A percentile compares a stretch with the other conserved stretches of the same genome.
Conservation (phyloP, 1,140 invertebrate species). For the Orius insidiosus region DNA sequence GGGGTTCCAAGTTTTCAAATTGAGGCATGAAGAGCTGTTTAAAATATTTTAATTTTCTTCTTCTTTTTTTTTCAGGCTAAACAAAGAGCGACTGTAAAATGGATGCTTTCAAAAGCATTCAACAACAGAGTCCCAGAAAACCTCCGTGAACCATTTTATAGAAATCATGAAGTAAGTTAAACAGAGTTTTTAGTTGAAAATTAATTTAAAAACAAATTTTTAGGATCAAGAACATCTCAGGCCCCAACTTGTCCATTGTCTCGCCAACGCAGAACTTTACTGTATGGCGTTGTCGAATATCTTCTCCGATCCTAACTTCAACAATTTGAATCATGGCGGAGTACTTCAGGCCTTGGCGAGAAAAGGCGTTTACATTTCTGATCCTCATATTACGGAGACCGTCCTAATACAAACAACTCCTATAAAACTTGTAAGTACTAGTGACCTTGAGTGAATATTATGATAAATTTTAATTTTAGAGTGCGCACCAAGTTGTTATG, state of each 20-base stretch:
- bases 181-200: background rate
- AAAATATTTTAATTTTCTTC: slow-evolving; percentile 10
- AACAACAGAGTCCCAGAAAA: slow-evolving; percentile 90
- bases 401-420: slow-evolving; percentile 91
- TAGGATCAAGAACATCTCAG: slow-evolving; percentile 87
- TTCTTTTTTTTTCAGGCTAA: slow-evolving; percentile 67
- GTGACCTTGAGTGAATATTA: background rate
- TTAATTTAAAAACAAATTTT: background rate
- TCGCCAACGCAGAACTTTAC: slow-evolving; percentile 92
- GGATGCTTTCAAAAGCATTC: slow-evolving; percentile 92
- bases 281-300: slow-evolving; percentile 88
- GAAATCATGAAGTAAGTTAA: slow-evolving; percentile 69
- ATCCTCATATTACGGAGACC: slow-evolving; percentile 84
- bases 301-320: slow-evolving; percentile 90
- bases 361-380: slow-evolving; percentile 76
- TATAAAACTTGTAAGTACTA: slow-evolving; percentile 79
- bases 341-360: slow-evolving; percentile 80
- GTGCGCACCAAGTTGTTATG: slow-evolving; percentile 89
- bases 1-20: no score
- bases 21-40: no score
- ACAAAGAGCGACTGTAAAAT: slow-evolving; percentile 90
- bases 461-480: slow-evolving; percentile 36
- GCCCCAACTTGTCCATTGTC: slow-evolving; percentile 73
- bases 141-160: slow-evolving; percentile 83
- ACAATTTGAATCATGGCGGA: slow-evolving; percentile 86